Conservation (phyloP, 2,113 vertebrate species). For the Aramus guarauna region DNA sequence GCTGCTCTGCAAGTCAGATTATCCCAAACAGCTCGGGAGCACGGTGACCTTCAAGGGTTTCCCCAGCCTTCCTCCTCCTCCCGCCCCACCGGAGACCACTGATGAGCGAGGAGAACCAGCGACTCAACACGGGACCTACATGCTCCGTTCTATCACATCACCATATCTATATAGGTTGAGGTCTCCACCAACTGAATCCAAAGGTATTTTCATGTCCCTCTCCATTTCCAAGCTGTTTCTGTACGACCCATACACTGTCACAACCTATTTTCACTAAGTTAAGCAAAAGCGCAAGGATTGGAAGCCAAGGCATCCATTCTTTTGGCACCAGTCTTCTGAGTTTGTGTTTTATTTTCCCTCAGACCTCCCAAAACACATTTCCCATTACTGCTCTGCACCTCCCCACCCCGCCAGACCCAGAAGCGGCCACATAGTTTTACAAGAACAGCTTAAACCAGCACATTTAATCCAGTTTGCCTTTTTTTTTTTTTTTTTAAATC, state of each 20-base stretch:
- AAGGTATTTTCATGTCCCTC: neutral
- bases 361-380: neutral
- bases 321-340: too few relatives aligned
- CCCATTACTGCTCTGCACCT: neutral
- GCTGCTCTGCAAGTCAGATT: neutral
- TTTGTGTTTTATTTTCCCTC: neutral
- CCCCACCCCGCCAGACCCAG: fast-evolving
- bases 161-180: fast-evolving
- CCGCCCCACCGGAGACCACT: neutral
- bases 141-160: neutral
- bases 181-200: neutral
- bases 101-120: fast-evolving
- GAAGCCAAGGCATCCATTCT: neutral
- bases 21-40: neutral
- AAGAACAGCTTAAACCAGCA: neutral
- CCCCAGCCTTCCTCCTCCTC: neutral
- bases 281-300: neutral
- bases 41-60: neutral
- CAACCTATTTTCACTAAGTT: neutral
- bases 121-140: fast-evolving
- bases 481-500: neutral
- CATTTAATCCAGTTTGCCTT: fast-evolving
- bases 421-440: neutral
- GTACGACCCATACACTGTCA: neutral
- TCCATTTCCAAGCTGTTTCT: neutral